Conservation (phyloP, 2,888 invertebrate species). For the Argyra leucocephala region DNA sequence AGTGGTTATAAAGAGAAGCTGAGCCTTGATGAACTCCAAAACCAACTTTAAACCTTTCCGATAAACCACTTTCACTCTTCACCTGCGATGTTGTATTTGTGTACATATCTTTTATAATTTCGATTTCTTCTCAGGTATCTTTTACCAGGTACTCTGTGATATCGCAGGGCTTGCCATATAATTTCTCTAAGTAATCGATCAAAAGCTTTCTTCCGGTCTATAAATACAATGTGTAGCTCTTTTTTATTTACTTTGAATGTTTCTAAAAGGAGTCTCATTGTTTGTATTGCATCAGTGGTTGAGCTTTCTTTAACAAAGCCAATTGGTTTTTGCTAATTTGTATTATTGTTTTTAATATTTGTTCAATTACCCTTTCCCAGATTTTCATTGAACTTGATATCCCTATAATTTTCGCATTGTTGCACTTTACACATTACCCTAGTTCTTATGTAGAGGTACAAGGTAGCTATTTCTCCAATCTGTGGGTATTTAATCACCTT, state of each 20-base stretch:
- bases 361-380: background rate
- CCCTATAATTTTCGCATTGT: background rate
- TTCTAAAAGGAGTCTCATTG: background rate
- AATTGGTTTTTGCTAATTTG: no score
- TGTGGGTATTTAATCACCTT: background rate
- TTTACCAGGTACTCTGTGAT: background rate
- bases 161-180: background rate
- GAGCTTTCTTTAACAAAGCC: background rate
- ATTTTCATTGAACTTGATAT: background rate
- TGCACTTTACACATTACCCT: background rate
- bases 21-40: background rate
- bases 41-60: background rate
- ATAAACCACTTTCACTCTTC: background rate
- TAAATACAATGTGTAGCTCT: background rate
- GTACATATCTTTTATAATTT: no score
- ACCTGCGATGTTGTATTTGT: background rate
- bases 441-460: background rate
- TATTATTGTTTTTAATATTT: background rate
- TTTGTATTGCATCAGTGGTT: background rate
- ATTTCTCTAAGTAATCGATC: background rate
- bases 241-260: background rate
- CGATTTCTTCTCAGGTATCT: background rate
- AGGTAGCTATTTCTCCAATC: no score
- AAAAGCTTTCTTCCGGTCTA: background rate
- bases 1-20: background rate